Base-by-base conservation (phyloP, 2,113 vertebrate genomes). In the Tupaia chinensis region DNA sequence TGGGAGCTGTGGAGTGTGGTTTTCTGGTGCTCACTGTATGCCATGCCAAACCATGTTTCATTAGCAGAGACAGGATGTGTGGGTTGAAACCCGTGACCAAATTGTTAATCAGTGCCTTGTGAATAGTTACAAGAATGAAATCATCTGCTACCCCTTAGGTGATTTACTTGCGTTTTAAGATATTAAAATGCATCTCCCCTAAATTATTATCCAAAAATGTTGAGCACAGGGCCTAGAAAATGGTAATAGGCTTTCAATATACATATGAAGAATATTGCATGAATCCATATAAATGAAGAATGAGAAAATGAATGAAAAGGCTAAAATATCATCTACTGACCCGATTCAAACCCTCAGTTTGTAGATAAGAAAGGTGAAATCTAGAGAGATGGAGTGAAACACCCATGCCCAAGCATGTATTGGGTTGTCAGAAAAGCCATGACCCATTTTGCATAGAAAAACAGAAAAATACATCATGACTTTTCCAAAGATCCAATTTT, bases 121-220 rank as follows among this genome's bases (percentile, higher is more conserved):
- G 76, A 89, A 65, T 90, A 96, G 44, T 19, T 74, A 84, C 93
- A 79, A 87, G 16, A 83, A 94, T 69, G 68, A 79, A 90, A 54
- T 69, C 7, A 78, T 86, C 25, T 93, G 9, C 69, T 73, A n/a
- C 3, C 17, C 13, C 0, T n/a, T 1, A 86, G 5, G 17, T 70
- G 53, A 74, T 32, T 91, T 58, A 85, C 87, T 69, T 87, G 4
- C 72, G 29, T 14, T 94, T 69, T 80, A 72, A 93, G 93, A 32
- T 27, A 95, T 68, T 69, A 32, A 78, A 90, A 80, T 68, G 4
- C 77, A 23, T 72, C 58, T 65, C 5, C n/a, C 60, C 20, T 73
- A 88, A 56, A 5, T 80, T 74, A 69, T 1, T n/a, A 83, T 53
- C 8, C 66, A 56, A 72, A 29, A 22, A 12, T 80, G 68, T 79